Percentiles rank a stretch among this genome's conserved stretches.
phyloP scores from a whole-genome alignment of 1,140 invertebrate genomes.

The Leptinotarsa defecta region DNA sequence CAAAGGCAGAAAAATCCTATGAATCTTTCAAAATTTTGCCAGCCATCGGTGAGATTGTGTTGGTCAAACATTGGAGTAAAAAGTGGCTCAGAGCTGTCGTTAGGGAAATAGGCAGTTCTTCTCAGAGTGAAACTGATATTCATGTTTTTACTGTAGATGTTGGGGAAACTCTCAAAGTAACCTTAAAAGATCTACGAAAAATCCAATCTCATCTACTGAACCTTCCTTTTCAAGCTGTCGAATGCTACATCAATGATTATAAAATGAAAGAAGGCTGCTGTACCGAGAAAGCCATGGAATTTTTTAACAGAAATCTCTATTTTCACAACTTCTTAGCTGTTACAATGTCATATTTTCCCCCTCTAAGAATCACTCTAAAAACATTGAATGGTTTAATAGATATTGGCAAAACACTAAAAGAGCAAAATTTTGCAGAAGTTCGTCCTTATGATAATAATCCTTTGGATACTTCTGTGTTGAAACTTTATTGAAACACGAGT shows the following conservation, averaged over 20 bases:
- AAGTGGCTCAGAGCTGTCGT: constrained; percentile 35
- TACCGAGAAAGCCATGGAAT: constrained; percentile 22
- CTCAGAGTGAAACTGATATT: neutral
- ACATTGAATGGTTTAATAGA: constrained; percentile 25
- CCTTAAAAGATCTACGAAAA: constrained; percentile 28
- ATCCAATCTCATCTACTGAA: constrained; percentile 37
- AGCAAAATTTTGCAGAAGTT: constrained; percentile 24
- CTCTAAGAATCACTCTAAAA: constrained; percentile 18
- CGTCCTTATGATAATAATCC: neutral
- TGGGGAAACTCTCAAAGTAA: constrained; percentile 28
- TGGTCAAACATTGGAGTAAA: constrained; percentile 36
- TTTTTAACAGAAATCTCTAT: constrained; percentile 31
- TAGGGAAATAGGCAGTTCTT: constrained; percentile 7
- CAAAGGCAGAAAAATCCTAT: constrained; percentile 33
- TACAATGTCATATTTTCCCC: constrained; percentile 22
- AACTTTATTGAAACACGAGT: neutral
- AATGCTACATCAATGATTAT: constrained; percentile 35
- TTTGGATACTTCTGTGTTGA: neutral
- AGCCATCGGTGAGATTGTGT: constrained; percentile 41
- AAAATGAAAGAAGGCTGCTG: constrained; percentile 26
- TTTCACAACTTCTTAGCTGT: constrained; percentile 29
- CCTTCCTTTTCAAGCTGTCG: constrained; percentile 37
- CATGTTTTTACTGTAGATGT: constrained; percentile 34
- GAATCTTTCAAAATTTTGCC: constrained; percentile 40
- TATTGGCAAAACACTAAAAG: constrained; percentile 30